Evolutionary conservation across 1,140 invertebrate species (phyloP), one percentile per base, ranked within the genome.

Genomic region (Steinernema khuongi): DNA sequence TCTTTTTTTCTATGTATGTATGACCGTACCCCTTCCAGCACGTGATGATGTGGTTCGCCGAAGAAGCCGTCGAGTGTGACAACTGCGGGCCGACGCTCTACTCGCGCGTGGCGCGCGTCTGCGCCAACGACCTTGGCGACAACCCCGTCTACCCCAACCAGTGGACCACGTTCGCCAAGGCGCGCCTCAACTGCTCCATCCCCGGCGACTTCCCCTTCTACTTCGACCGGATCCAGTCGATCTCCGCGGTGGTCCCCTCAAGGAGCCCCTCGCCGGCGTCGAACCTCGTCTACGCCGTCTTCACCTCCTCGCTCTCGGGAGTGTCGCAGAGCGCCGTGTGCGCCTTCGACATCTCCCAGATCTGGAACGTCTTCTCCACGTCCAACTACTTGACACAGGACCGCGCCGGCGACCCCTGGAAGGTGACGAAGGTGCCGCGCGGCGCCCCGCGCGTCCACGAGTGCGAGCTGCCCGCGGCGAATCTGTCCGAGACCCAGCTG

Each of bases 91-190:
- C 50, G 14, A 60, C 50, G 50, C 14, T 60, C 50, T 60, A 60
- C 50, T 60, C 50, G 11, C 11, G 50, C 11, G 50, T 60, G 7
- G 50, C 50, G 14, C 50, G 50, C 50, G 50, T 60, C 11, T 60
- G 50, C 50, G 26, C 50, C 11, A 60, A 60, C 50, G 50, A 60
- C 19, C 50, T 60, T 4, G 50, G 50, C 11, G 26, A 60, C 50
- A 60, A 60, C 50, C 50, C 50, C 4, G 26, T n/a, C 50, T 60
- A 60, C 50, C 50, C 50, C 14, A 60, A 60, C 19, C 50, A 60
- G 22, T 96, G 93, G 93, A 93, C 93, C 50, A 94, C 94, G 0
- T 97, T 94, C 85, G 88, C 95, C 70, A 97, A 97, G 87, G 94
- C 94, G 1, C 88, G 94, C 70, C 89, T 97, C 70, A 96, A 96